Conservation (phyloP, 2,797 vertebrate species). For the Myotis myotis region DNA sequence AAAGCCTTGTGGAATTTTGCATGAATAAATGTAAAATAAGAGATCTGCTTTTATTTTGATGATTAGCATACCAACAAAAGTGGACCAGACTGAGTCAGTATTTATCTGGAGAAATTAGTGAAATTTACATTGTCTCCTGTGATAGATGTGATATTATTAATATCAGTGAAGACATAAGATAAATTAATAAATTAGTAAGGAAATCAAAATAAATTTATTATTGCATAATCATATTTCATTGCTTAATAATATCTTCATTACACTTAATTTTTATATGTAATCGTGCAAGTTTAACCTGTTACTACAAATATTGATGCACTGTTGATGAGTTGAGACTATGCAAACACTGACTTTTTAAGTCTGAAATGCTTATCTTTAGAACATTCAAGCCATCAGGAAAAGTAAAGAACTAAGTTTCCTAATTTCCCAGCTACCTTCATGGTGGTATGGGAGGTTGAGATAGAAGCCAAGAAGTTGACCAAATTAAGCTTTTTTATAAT, state of each 20-base stretch:
- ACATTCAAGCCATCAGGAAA: not conserved
- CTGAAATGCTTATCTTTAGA: not conserved
- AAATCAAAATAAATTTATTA: constrained; percentile 41
- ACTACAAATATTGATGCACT: not conserved
- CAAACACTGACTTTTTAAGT: constrained; percentile 10
- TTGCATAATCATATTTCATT: constrained; percentile 22
- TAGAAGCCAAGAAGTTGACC: not conserved
- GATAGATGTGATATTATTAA: constrained; percentile 24
- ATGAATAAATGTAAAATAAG: constrained; percentile 27
- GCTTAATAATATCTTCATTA: constrained; percentile 21
- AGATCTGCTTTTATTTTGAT: constrained; percentile 24
- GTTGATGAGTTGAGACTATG: constrained; percentile 1
- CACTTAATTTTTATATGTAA: constrained; percentile 7
- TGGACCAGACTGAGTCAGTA: not conserved
- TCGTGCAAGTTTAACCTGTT: not conserved
- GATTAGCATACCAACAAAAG: not conserved
- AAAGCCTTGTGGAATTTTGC: constrained; percentile 1
- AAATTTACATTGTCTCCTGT: constrained; percentile 19
- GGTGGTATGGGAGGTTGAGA: not conserved
- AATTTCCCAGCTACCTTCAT: not conserved
- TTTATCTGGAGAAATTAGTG: not conserved
- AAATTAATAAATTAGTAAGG: not conserved
- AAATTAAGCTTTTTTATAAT: constrained; percentile 2
- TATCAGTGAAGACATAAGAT: not conserved
- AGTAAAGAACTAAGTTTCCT: constrained; percentile 1